Conservation (phyloP, 2,113 vertebrate genomes). For the Macroglossus sobrinus region DNA sequence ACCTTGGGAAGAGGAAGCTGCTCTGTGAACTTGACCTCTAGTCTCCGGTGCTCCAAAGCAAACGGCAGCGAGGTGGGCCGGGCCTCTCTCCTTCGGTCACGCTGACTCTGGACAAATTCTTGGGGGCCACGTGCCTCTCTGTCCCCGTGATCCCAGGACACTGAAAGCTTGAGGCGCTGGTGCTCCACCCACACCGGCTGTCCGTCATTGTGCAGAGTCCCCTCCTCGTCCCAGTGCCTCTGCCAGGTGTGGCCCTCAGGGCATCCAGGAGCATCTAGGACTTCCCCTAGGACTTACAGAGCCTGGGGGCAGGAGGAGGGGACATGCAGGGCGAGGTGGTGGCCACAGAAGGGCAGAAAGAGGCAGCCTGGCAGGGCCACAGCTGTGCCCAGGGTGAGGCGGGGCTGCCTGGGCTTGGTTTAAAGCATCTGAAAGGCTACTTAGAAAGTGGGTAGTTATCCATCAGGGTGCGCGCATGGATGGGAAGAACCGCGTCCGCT, state of each 20-base stretch:
- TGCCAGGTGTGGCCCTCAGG: no score
- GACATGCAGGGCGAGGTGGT: rapidly evolving
- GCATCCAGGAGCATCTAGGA: no score
- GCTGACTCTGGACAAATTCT: rapidly evolving
- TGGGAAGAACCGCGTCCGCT: not conserved
- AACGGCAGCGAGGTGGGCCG: rapidly evolving
- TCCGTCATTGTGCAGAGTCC: rapidly evolving
- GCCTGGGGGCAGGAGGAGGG: not conserved
- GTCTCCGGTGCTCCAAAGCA: not conserved
- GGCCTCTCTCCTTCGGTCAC: not conserved
- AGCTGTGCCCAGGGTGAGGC: rapidly evolving
- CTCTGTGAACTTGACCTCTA: not conserved
- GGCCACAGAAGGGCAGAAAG: not conserved
- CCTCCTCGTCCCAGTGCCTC: no score
- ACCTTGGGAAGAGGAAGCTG: not conserved
- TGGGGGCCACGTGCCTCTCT: rapidly evolving
- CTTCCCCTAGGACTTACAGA: no score
- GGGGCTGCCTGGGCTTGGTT: not conserved
- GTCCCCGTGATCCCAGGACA: rapidly evolving
- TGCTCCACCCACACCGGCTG: rapidly evolving
- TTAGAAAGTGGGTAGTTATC: slow-evolving; percentile 23
- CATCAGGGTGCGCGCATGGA: not conserved
- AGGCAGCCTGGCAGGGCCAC: not conserved
- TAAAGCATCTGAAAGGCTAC: slow-evolving; percentile 15
- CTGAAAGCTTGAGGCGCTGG: rapidly evolving